Evolutionary conservation across 2,888 invertebrate genomes (phyloP), one percentile per base, ranked within the genome.

Genomic region (Calephelis perditalis): DNA sequence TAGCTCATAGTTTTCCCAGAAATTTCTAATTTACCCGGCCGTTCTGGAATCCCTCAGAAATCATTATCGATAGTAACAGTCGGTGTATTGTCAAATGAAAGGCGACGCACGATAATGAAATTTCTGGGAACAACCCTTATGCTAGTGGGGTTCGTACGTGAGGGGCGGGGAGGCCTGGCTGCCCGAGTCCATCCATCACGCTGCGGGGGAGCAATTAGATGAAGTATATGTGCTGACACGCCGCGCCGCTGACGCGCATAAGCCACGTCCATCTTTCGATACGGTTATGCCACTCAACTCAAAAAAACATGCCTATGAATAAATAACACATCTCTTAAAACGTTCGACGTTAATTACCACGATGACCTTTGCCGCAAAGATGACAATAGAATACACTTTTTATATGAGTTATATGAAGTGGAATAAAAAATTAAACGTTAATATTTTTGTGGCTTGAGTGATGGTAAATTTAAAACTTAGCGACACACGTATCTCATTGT

Each of bases 111-210:
- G 79, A 84, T 88, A 86, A 87, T 86, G 84, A 83, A 82, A 85
- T 86, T 89, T 88, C 87, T 84, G 81, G 81, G 84, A 89, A 89
- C 86, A 85, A 84, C 88, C 88, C 88, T 83, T 82, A 78, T 82
- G 75, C 73, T 72, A 69, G 73, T 77, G 79, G 77, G 73, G 78
- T 57, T 69, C 58, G 70, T 67, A 69, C 65, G 73, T 70, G 73
- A 70, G 63, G 71, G 69, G 72, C 67, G 68, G 68, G 68, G 70
- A 70, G 71, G 75, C 68, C 52, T 52, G 52, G 52, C 35, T 26
- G 65, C 60, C 67, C 64, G 64, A 62, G 71, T 66, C 80, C 81
- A 87, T 89, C 86, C 84, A 87, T 89, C 88, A 89, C 87, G 76
- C 89, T 65, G 78, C 82, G 78, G 79, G 78, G 77, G 76, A 69